Base-by-base conservation (phyloP, 2,888 invertebrate species). In the Exocentrus adspersus region DNA sequence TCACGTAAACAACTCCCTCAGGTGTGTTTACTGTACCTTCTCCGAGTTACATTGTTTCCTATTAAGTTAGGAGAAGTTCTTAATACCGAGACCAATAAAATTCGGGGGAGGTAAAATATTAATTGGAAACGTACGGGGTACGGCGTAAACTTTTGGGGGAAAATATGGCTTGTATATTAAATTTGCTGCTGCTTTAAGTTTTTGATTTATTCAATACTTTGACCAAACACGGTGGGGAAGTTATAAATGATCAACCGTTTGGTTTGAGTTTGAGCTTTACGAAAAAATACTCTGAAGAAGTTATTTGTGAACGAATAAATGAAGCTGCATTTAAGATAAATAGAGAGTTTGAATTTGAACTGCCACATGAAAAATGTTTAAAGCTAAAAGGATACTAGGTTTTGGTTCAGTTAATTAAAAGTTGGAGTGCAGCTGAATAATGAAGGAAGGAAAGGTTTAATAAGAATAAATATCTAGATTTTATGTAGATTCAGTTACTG, bases 121-220 rank as follows among this genome's bases (percentile, higher is more conserved):
- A 54, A 54, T 54, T 54, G 43, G 10, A 43, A 42, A 28, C 10
- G 28, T 10, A 24, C n/a, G 7, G 9, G 17, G 21, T 53, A 43
- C 7, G 6, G 9, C 14, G 54, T 43, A 54, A 14, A 41, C 21
- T 6, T 41, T 41, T 12, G 2, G 53, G 42, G 21, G 54, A 28
- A 54, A 54, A 42, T 16, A 24, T 43, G 28, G 14, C 42, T 43
- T 42, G 43, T 21, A 43, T 54, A 54, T 54, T 43, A 54, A 54
- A 43, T 54, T 54, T 54, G 43, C 41, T 41, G 21, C 54, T 9
- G 16, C 24, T 28, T 24, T 28, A 43, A 28, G 16, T 54, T 28
- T n/a, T n/a, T 54, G 43, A 54, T 54, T 54, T 54, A 43, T 43
- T 43, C 28, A 43, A 28, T 21, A 28, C 16, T 54, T 54, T 21